Percentiles rank a stretch among this genome's conserved stretches.
These are phyloP conservation scores for Falcunculus frontatus DNA, from an alignment of 2,113 vertebrate species.

Conservation along the genomic window DNA sequence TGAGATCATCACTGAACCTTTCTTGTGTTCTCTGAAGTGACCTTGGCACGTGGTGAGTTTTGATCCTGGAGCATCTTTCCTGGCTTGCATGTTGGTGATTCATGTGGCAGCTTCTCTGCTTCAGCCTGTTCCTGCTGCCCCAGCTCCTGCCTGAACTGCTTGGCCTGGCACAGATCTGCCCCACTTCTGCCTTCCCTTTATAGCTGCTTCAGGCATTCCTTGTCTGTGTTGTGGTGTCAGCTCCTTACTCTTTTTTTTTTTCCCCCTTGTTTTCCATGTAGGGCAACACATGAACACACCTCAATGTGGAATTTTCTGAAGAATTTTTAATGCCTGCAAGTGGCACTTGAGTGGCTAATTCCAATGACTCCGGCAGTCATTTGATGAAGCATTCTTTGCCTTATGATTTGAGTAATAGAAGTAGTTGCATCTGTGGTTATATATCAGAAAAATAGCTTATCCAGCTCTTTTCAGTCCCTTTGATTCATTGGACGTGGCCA, in stretches of 20 bases:
- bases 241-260: neutral
- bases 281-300: neutral
- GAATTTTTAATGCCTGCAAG: neutral
- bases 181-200: neutral
- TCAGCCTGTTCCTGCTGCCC: neutral
- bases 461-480: neutral
- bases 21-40: neutral
- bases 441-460: neutral
- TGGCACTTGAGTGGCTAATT: neutral
- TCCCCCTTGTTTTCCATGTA: rapidly evolving
- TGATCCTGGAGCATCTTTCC: neutral
- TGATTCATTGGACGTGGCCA: neutral
- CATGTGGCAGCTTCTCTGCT: neutral
- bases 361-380: neutral
- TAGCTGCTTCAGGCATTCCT: neutral
- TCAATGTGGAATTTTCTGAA: neutral
- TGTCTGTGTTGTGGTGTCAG: rapidly evolving
- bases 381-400: neutral
- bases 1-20: neutral
- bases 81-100: neutral
- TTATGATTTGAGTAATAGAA: neutral
- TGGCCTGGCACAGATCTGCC: neutral
- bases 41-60: neutral
- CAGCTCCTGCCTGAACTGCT: neutral
- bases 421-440: neutral